phyloP scores from a whole-genome alignment of 1,140 invertebrate genomes.

The Lasioglossum albipes region DNA sequence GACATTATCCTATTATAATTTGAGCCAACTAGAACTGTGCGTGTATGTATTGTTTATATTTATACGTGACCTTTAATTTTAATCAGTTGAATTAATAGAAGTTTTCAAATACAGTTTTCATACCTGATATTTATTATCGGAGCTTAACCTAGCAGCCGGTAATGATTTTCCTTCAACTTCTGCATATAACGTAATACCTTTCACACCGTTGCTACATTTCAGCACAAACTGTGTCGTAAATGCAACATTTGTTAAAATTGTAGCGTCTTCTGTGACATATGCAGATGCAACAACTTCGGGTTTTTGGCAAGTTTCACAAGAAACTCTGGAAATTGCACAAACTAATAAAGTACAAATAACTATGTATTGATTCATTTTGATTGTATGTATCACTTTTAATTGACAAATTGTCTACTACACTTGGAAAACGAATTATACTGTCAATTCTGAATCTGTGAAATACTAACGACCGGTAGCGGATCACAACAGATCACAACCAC shows the following conservation, averaged over 20 bases:
- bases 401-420: background rate
- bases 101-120: background rate
- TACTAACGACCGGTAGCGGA: background rate
- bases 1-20: background rate
- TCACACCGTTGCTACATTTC: slow-evolving; percentile 84
- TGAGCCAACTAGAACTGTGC: background rate
- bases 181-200: slow-evolving; percentile 89
- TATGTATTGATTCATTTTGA: slow-evolving; percentile 3
- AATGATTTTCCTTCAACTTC: slow-evolving; percentile 91
- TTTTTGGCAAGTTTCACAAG: slow-evolving; percentile 81
- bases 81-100: background rate
- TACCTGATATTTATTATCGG: slow-evolving; percentile 90
- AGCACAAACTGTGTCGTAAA: slow-evolving; percentile 88
- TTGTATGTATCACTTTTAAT: background rate
- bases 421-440: background rate
- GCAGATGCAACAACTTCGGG: slow-evolving; percentile 84
- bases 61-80: too few species aligned
- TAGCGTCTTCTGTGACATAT: slow-evolving; percentile 95
- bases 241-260: slow-evolving; percentile 90
- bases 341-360: slow-evolving; percentile 16
- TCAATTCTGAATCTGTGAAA: background rate
- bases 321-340: slow-evolving; percentile 27
- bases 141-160: slow-evolving; percentile 87
- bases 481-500: background rate
- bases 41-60: background rate